Percentiles rank a stretch among this genome's conserved stretches.
Evolutionary conservation across 1,140 invertebrate species (phyloP).

Genomic region (Drosophila sturtevanti): DNA sequence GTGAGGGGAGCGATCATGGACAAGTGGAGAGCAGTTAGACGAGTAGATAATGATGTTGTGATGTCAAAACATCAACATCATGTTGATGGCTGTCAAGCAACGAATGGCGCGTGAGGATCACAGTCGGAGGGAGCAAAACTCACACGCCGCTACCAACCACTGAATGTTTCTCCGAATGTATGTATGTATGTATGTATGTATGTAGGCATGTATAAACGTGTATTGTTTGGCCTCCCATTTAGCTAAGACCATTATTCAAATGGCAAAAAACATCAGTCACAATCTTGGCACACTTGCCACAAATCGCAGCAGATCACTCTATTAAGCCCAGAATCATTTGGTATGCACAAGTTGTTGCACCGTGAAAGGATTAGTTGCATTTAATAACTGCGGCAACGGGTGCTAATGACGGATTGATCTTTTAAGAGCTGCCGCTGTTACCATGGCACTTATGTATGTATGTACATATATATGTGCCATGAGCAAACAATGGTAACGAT

Average conservation of each 20-base stretch:
- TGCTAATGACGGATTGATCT: constrained; percentile 42
- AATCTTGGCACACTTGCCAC: constrained; percentile 51
- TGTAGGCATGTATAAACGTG: too few relatives aligned
- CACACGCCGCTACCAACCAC: constrained; percentile 31
- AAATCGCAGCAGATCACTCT: constrained; percentile 1
- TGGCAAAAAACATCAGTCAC: constrained; percentile 21
- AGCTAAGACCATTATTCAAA: constrained; percentile 59
- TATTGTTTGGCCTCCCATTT: constrained; percentile 18
- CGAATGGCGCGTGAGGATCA: constrained; percentile 72
- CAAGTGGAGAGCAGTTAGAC: constrained; percentile 43
- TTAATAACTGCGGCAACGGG: constrained; percentile 45
- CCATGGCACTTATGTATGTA: constrained; percentile 9
- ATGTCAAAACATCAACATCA: constrained; percentile 74
- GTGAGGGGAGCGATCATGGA: constrained; percentile 8
- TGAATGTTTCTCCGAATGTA: constrained; percentile 21
- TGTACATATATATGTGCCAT: too few relatives aligned
- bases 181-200: too few relatives aligned
- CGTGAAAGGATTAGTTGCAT: constrained; percentile 66
- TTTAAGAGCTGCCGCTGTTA: background rate
- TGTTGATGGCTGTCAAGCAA: constrained; percentile 59
- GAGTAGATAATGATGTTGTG: constrained; percentile 75
- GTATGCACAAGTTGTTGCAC: constrained; percentile 22
- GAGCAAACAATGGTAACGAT: constrained; percentile 33
- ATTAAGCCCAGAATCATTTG: background rate
- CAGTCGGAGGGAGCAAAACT: constrained; percentile 4